Evolutionary conservation across 2,113 vertebrate species (phyloP).

Genomic region (Ctenodactylus gundi): DNA sequence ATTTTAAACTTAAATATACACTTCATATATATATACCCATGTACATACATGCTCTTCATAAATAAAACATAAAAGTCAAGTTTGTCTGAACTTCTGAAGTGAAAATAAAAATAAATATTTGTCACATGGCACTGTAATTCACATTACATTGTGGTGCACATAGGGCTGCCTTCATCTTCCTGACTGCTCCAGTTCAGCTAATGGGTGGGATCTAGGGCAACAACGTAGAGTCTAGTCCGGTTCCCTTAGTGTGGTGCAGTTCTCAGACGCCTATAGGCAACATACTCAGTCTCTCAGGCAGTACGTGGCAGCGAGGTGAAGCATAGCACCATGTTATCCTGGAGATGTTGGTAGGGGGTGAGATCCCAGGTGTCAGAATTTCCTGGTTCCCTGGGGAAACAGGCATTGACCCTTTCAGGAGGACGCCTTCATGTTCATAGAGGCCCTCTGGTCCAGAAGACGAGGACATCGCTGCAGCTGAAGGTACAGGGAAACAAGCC

Average conservation of each 20-base stretch:
- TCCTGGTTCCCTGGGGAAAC: not conserved
- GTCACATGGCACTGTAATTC: not conserved
- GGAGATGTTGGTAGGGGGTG: not conserved
- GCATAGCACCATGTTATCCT: not conserved
- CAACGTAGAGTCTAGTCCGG: rapidly evolving
- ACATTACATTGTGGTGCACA: not conserved
- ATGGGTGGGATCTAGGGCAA: rapidly evolving
- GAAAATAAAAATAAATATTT: conserved; percentile 13
- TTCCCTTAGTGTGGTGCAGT: not conserved
- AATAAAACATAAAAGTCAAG: not conserved
- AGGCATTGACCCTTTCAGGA: not conserved
- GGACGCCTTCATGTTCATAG: not conserved
- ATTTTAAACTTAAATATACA: not conserved
- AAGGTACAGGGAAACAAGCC: not conserved
- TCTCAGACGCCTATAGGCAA: not conserved
- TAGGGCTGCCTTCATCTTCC: not conserved
- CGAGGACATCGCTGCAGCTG: not conserved
- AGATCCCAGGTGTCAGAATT: not conserved
- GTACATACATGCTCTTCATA: not conserved
- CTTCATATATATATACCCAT: not conserved
- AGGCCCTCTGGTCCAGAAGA: not conserved
- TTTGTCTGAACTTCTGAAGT: not conserved
- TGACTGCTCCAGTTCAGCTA: too few relatives aligned
- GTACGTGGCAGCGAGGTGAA: not conserved
- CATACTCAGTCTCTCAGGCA: not conserved